A percentile compares a stretch with the other conserved stretches of the same genome.
These are phyloP conservation scores for Catagonus wagneri DNA, from an alignment of 2,113 vertebrate species.

Conservation along the genomic window DNA sequence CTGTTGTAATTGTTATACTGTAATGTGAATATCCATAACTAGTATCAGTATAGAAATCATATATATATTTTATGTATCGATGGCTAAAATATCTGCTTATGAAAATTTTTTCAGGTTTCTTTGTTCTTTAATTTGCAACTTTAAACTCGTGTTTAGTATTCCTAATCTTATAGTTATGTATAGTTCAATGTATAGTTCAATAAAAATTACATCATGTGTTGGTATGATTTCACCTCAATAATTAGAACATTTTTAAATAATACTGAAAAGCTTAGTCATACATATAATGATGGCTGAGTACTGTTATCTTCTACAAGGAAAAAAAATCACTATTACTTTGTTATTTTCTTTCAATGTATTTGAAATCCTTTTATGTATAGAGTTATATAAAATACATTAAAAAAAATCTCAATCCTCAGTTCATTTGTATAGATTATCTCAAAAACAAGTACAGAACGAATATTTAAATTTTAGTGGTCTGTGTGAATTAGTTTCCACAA, in stretches of 20 bases:
- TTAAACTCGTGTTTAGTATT: background rate
- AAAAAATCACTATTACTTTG: background rate
- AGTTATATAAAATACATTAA: background rate
- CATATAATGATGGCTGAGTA: background rate
- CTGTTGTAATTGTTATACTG: background rate
- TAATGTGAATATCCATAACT: background rate
- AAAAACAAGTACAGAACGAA: background rate
- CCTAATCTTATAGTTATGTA: background rate
- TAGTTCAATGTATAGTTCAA: background rate
- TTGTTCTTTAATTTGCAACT: background rate
- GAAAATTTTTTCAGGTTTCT: background rate
- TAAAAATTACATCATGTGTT: background rate
- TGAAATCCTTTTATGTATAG: background rate
- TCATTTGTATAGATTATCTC: background rate
- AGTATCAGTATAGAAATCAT: background rate
- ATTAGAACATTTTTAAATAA: background rate
- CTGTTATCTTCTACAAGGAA: background rate
- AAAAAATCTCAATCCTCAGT: background rate
- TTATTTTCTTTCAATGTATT: background rate
- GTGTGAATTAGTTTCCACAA: background rate
- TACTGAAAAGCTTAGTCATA: background rate
- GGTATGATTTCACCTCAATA: background rate
- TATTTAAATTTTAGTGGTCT: background rate
- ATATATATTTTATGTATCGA: background rate
- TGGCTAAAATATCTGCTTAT: background rate